Conservation (phyloP, 2,888 invertebrate genomes). For the Drosophila rellima region DNA sequence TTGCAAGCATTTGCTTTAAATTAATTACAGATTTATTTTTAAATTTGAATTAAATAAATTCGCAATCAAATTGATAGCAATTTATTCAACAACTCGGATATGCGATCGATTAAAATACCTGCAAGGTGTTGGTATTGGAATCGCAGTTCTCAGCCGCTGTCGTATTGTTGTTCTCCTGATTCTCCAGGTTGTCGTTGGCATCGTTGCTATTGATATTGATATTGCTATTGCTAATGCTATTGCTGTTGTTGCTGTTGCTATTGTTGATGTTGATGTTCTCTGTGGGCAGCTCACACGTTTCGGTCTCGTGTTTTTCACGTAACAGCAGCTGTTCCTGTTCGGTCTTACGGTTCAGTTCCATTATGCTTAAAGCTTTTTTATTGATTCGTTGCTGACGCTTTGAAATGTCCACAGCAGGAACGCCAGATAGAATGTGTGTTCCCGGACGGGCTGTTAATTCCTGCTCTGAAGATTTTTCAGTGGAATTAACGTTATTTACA, state of each 20-base stretch:
- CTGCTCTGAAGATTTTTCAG: slow-evolving; percentile 15
- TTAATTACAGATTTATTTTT: not conserved
- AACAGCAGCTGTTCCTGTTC: slow-evolving; percentile 53
- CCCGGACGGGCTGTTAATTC: slow-evolving; percentile 28
- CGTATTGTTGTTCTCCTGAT: slow-evolving; percentile 67
- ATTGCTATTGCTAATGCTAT: slow-evolving; percentile 25
- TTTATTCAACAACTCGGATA: not conserved
- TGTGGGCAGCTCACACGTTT: slow-evolving; percentile 45
- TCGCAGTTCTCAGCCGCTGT: slow-evolving; percentile 43
- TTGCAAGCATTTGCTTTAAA: not conserved
- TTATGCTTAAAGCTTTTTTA: slow-evolving; percentile 46
- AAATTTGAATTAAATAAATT: not conserved
- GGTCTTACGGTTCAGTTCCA: slow-evolving; percentile 61
- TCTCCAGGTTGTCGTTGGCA: slow-evolving; percentile 57
- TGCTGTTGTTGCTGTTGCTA: slow-evolving; percentile 22
- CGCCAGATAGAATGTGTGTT: slow-evolving; percentile 20
- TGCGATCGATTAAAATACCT: slow-evolving; percentile 19
- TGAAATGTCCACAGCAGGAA: slow-evolving; percentile 18
- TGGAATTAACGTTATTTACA: slow-evolving; percentile 25
- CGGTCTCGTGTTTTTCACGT: slow-evolving; percentile 62
- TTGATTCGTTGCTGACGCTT: slow-evolving; percentile 51
- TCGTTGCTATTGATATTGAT: slow-evolving; percentile 41
- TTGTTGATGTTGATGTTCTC: slow-evolving; percentile 17
- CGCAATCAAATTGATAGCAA: not conserved
- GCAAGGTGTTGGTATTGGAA: slow-evolving; percentile 67